Evolutionary conservation across 2,797 vertebrate genomes (phyloP), one percentile per base, ranked within the genome.

Genomic region (Xyrichtys novacula): DNA sequence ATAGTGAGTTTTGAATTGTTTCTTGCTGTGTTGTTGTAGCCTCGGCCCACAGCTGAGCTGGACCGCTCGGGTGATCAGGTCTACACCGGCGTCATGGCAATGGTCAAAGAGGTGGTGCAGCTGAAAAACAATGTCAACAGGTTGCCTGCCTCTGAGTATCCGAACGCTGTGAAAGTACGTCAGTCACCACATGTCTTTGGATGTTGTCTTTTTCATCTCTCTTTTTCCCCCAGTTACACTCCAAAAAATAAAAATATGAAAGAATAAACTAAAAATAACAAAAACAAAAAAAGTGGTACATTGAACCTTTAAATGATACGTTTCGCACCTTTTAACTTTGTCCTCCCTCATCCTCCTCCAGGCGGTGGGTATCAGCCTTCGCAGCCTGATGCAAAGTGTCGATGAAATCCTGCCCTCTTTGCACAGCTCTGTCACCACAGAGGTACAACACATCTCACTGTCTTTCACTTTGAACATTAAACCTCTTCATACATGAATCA

Each of bases 31-130:
- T 23, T 9, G 26, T 26, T 79, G 14, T 74, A 96, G 90, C 91
- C 94, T 1, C 71, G 56, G 1, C 94, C 95, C 54, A 98, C 96
- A 0, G 97, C 96, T 20, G 95, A 96, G 84, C 88, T 98, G 88
- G 97, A 98, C 85, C 94, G 97, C 23, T 95, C 96, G 0, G 93
- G 93, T 0, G 97, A 98, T 65, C 34, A 73, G 6, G 96, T 98
- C 1, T 98, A 98, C 85, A 86, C 77, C 1, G 91, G 91, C 0
- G 96, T 98, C 85, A 98, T 93, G 96, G 94, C 94, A 6, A 94
- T 98, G 89, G 97, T 98, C 56, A 94, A 93, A 31, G 90, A 95
- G 0, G 97, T 98, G 70, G 93, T 98, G 38, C 91, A 95, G 56
- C 94, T 98, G 71, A 98, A 98, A 92, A 96, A 97, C 0, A 90